Evolutionary conservation across 2,888 invertebrate genomes (phyloP).

Genomic region (Ametastegia equiseti): DNA sequence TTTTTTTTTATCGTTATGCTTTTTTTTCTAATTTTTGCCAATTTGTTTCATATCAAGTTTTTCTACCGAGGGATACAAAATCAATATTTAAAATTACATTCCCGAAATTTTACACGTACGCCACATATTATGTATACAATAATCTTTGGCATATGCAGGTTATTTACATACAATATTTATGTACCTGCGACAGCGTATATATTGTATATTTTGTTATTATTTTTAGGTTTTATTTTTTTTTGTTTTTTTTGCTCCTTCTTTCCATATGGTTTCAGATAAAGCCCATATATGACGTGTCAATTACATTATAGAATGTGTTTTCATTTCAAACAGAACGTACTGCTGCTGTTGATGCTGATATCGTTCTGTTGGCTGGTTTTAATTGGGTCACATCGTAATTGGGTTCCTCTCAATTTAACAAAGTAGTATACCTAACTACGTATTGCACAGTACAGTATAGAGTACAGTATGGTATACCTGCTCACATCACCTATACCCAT

Average conservation of each 20-base stretch:
- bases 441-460: too few relatives aligned
- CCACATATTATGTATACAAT: too few relatives aligned
- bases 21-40: neutral
- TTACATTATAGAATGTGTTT: neutral
- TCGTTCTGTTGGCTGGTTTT: neutral
- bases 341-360: neutral
- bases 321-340: neutral
- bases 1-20: neutral
- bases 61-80: neutral
- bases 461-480: too few relatives aligned
- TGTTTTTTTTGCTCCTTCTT: neutral
- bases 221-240: neutral
- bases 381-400: conserved; percentile 38
- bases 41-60: neutral
- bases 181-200: neutral
- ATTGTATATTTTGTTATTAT: neutral
- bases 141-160: too few relatives aligned
- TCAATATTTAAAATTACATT: neutral
- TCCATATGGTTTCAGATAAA: neutral
- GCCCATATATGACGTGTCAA: neutral
- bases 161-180: neutral
- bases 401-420: conserved; percentile 38
- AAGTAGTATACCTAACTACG: conserved; percentile 4
- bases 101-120: too few relatives aligned
- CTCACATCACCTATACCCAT: too few relatives aligned